Base-by-base conservation (phyloP, 2,888 invertebrate species). In the Invenusta paracnida region DNA sequence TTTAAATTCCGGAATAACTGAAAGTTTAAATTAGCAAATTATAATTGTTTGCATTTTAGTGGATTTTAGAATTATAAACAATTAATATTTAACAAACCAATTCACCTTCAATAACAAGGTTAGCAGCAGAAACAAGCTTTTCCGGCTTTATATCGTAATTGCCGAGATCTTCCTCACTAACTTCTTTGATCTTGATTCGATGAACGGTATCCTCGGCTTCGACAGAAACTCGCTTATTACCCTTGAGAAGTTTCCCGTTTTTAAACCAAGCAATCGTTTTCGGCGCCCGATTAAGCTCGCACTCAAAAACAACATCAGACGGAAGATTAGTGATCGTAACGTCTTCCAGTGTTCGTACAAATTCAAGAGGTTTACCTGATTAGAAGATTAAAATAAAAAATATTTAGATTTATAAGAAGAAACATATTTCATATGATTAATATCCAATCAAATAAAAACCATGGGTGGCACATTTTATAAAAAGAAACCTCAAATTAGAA, bases 151-250 rank as follows among this genome's bases (percentile, higher is more conserved):
- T 96, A 0, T 94, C 94, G 90, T 96, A 96, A 93, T 96, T 96
- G 67, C 96, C 96, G 92, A 96, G 96, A 90, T 96, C 96, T 88
- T 96, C 95, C 29, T 96, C 95, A 0, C 95, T 95, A 0, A 94
- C 94, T 88, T 94, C 94, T 88, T 94, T 93, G 82, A 96, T 95
- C 23, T 96, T 92, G 81, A 96, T 92, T 90, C 95, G 95, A 84
- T 96, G 93, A 0, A 95, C 92, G 85, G 94, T 94, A 82, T 95
- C 95, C 27, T 23, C 86, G 29, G 87, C 82, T 67, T 87, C 86
- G 31, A 86, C 86, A 29, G 84, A 86, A 67, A 84, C 23, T 27
- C 85, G 81, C 88, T 93, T 93, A 11, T 87, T 85, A n/a, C 87
- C 66, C 13, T 88, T 85, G 83, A 94, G 92, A 66, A 92, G 91